These are phyloP conservation scores for Microctonus aethiopoides DNA, from an alignment of 2,888 invertebrate species.

Conservation along the genomic window DNA sequence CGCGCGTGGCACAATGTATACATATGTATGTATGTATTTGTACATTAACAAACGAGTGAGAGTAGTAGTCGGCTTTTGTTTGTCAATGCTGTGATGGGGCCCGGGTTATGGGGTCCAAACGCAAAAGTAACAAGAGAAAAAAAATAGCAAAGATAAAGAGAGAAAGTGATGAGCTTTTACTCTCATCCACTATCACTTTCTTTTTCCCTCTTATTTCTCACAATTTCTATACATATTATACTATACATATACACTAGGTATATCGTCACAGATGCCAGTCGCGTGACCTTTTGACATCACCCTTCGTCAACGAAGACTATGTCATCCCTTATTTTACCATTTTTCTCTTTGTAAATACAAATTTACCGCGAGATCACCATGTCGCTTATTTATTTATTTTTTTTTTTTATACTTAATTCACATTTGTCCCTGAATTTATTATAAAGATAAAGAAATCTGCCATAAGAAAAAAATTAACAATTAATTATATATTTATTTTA, in stretches of 20 bases:
- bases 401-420: no score
- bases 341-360: neutral
- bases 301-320: neutral
- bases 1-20: neutral
- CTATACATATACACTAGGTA: neutral
- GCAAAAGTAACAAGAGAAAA: constrained; percentile 6
- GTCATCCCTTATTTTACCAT: neutral
- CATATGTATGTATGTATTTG: neutral
- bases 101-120: neutral
- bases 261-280: constrained; percentile 20
- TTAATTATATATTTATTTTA: no score
- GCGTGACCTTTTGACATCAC: constrained; percentile 22
- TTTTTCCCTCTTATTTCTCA: neutral
- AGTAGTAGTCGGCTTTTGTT: constrained; percentile 7
- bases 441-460: no score
- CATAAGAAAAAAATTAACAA: no score
- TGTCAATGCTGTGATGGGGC: neutral
- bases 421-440: no score
- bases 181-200: neutral
- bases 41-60: no score
- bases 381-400: neutral
- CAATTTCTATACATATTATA: no score
- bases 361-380: neutral
- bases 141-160: neutral
- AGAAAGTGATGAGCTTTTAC: neutral